Evolutionary conservation across 2,113 vertebrate genomes (phyloP), one percentile per base, ranked within the genome.

Genomic region (Alectura lathami): DNA sequence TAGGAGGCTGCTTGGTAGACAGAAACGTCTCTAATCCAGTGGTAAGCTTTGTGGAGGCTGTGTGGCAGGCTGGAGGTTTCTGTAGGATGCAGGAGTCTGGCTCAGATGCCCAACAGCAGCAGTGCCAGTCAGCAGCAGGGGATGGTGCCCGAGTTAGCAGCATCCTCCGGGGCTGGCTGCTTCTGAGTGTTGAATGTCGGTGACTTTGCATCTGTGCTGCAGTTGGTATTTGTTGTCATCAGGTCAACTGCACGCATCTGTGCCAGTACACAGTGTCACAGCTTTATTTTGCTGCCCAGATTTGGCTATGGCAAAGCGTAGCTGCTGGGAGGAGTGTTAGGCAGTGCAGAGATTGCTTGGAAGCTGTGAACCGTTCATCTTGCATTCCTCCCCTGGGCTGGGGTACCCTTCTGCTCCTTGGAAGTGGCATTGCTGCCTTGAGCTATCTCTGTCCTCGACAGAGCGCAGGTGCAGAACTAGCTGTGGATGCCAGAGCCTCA

Each of bases 51-150:
- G 67, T 9, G 17, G 24, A n/a, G 43, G 4, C 18, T 26, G 22
- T 13, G 32, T 3, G 42, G 57, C 27, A 36, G 22, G 30, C 9
- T 21, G 17, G 60, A 26, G 14, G 8, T 15, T 34, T 36, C 50
- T 45, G 17, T 6, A 24, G 42, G 47, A n/a, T 24, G 4, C 20
- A 1, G 57, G 6, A 3, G 32, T 27, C 17, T 7, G 9, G 27
- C n/a, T n/a, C n/a, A n/a, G n/a, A n/a, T 29, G 30, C 40, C 53
- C 15, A 42, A 3, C n/a, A 0, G 4, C 0, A 2, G 26, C 36
- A 53, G 38, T 14, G 36, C 4, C 14, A 27, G 30, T 0, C 6
- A 3, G 54, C 17, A 30, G 20, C 50, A 24, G 3, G 2, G 50
- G 20, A 15, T 66, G 9, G 17, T 32, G 30, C 30, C 42, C n/a